Conservation (phyloP, 2,888 invertebrate species). For the Timandra comae region DNA sequence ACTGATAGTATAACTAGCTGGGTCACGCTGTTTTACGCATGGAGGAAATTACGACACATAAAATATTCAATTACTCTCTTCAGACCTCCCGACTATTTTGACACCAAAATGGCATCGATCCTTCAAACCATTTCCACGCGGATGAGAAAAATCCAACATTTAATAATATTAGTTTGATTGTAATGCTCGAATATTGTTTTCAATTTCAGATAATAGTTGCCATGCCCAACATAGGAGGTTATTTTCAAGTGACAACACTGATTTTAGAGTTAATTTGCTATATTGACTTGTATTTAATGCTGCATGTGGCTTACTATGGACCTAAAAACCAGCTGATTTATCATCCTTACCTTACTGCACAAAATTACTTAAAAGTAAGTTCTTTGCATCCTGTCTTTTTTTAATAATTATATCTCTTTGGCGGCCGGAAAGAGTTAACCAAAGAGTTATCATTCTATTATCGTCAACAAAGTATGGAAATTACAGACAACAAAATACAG, state of each 20-base stretch:
- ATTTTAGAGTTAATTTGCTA: constrained; percentile 62
- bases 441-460: no score
- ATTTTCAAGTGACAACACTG: constrained; percentile 44
- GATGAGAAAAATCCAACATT: no score
- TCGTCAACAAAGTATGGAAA: no score
- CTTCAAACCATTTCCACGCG: no score
- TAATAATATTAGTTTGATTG: no score
- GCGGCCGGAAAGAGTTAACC: no score
- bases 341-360: constrained; percentile 72
- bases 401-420: no score
- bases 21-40: not conserved
- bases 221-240: constrained; percentile 50
- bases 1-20: not conserved
- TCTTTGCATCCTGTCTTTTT: no score
- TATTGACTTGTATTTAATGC: constrained; percentile 66
- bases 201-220: constrained; percentile 49
- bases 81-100: not conserved
- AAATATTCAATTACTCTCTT: no score
- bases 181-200: no score
- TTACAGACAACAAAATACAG: no score
- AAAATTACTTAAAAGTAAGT: constrained; percentile 57
- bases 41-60: no score
- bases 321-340: constrained; percentile 65
- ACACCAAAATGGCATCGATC: not conserved
- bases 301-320: constrained; percentile 72